A percentile compares a stretch with the other conserved stretches of the same genome.
Evolutionary conservation across 1,140 invertebrate species (phyloP).

Genomic region (Drosophila mojavensis): DNA sequence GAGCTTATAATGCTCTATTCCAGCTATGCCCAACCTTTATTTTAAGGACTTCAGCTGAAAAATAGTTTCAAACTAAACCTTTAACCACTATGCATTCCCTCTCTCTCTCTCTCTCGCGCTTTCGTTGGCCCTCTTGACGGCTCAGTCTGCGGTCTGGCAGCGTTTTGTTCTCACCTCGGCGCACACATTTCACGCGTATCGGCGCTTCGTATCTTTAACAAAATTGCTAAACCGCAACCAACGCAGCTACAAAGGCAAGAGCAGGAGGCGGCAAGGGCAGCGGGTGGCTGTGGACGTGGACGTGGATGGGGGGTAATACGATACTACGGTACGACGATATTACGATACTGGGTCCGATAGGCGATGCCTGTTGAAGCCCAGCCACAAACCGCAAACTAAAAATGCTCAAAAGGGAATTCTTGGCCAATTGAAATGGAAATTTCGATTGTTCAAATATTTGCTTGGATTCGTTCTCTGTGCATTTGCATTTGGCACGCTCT

Average conservation of each 20-base stretch:
- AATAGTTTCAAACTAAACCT: conserved; percentile 14
- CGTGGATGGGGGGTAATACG: conserved; percentile 29
- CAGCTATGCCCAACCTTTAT: neutral
- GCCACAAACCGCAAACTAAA: conserved; percentile 36
- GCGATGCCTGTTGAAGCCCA: conserved; percentile 60
- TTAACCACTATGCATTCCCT: conserved; percentile 3
- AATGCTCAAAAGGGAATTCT: conserved; percentile 37
- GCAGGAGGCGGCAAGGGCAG: neutral
- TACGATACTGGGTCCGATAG: conserved; percentile 2
- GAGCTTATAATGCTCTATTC: neutral
- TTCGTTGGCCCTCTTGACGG: neutral
- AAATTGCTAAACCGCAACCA: conserved; percentile 77
- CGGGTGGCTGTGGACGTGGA: neutral
- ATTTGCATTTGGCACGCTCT: conserved; percentile 45
- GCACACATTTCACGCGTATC: conserved; percentile 55
- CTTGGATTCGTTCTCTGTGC: conserved; percentile 32
- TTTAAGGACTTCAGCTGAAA: neutral
- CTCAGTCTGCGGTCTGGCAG: conserved; percentile 45
- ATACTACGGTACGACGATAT: conserved; percentile 21
- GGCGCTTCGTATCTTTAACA: conserved; percentile 77
- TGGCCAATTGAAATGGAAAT: conserved; percentile 38
- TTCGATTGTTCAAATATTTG: conserved; percentile 68
- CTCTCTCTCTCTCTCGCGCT: too few relatives aligned
- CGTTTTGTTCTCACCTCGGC: conserved; percentile 74
- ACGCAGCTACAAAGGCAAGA: conserved; percentile 28